These are phyloP conservation scores for Leptinotarsa rubiginosa DNA, from an alignment of 2,888 invertebrate genomes.

Conservation along the genomic window DNA sequence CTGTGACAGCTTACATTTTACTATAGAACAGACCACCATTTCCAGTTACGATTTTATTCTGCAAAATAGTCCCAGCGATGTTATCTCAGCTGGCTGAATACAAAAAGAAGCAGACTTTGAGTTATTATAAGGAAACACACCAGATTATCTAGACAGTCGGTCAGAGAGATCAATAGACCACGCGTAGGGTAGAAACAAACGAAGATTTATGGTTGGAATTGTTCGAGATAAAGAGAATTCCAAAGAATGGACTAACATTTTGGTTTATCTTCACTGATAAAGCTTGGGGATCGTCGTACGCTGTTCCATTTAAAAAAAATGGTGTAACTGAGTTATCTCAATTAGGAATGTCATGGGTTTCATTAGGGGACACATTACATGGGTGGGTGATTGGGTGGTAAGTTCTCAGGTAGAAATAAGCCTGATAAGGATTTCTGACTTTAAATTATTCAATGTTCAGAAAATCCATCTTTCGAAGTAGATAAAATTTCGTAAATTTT, in stretches of 20 bases:
- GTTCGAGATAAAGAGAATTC: conserved; percentile 11
- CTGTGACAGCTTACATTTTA: conserved; percentile 4
- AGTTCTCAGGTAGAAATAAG: too few relatives aligned
- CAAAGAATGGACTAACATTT: background rate
- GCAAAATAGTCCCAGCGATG: conserved; percentile 28
- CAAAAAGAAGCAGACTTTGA: conserved; percentile 31
- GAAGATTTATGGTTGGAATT: conserved; percentile 19
- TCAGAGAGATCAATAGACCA: conserved; percentile 33
- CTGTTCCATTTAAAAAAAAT: background rate
- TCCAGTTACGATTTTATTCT: conserved; percentile 19
- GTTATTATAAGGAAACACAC: conserved; percentile 32
- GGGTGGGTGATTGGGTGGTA: too few relatives aligned
- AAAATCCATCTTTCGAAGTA: too few relatives aligned
- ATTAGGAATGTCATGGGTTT: too few relatives aligned
- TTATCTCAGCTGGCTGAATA: conserved; percentile 33
- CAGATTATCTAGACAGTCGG: conserved; percentile 30
- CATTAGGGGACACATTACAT: too few relatives aligned
- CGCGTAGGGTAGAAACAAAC: background rate
- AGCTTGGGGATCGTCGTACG: background rate
- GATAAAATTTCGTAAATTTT: too few relatives aligned
- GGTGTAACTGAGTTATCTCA: too few relatives aligned
- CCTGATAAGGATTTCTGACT: too few relatives aligned
- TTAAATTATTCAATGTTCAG: too few relatives aligned
- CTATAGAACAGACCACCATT: background rate
- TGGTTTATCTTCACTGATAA: background rate